Evolutionary conservation across 2,797 vertebrate species (phyloP).

Genomic region (Liparis tanakae): DNA sequence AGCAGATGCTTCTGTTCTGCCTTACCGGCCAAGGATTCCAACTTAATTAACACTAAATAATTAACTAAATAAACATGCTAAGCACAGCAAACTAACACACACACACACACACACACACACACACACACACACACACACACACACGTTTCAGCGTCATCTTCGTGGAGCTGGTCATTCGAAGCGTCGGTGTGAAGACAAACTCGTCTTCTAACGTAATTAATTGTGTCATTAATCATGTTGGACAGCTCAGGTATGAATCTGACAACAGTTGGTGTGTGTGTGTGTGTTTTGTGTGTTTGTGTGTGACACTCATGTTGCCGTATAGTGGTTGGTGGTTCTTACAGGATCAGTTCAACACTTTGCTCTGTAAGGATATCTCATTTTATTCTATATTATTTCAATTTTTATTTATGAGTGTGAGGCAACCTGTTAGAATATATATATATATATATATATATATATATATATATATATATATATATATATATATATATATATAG

Average conservation of each 20-base stretch:
- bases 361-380: not conserved
- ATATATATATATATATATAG: no score
- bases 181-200: conserved; percentile 34
- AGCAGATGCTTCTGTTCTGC: conserved; percentile 78
- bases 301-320: conserved; percentile 5
- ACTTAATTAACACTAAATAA: conserved; percentile 82
- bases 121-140: conserved; percentile 15
- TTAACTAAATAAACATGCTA: conserved; percentile 76
- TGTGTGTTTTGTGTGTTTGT: conserved; percentile 9
- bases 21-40: conserved; percentile 74
- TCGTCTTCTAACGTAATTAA: conserved; percentile 52
- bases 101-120: conserved; percentile 24
- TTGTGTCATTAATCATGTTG: conserved; percentile 57
- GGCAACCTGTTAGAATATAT: no score
- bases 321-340: not conserved
- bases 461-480: no score
- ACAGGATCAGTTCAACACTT: not conserved
- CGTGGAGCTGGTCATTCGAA: conserved; percentile 33
- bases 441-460: no score
- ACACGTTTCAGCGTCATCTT: conserved; percentile 32
- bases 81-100: conserved; percentile 43
- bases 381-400: no score
- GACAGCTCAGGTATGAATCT: conserved; percentile 32
- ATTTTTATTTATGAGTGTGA: no score
- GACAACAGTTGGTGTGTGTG: conserved; percentile 10